Percentiles rank a stretch among this genome's conserved stretches.
Conservation (phyloP, 2,888 invertebrate genomes). For the Spodoptera picta region DNA sequence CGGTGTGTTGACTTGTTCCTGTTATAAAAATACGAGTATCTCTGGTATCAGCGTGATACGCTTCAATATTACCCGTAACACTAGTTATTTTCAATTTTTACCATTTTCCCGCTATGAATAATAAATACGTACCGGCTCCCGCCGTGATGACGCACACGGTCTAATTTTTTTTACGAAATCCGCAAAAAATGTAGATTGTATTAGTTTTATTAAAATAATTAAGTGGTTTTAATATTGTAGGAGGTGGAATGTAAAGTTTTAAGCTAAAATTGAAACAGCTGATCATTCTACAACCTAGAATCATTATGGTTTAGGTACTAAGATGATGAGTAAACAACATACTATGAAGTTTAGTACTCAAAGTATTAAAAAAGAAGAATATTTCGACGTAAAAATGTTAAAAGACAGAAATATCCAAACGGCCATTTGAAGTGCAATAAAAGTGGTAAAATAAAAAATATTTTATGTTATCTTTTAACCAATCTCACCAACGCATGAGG, state of each 20-base stretch:
- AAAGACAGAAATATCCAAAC: constrained; percentile 39
- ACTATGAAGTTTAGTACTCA: too few relatives aligned
- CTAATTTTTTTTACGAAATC: too few relatives aligned
- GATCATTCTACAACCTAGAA: too few relatives aligned
- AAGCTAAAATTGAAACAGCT: too few relatives aligned
- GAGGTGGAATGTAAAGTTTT: too few relatives aligned
- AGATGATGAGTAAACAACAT: too few relatives aligned
- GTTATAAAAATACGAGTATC: constrained; percentile 49
- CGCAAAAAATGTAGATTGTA: too few relatives aligned
- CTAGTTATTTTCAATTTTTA: constrained; percentile 29
- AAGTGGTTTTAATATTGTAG: too few relatives aligned
- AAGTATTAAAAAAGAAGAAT: background rate
- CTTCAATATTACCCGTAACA: constrained; percentile 29
- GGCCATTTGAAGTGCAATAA: constrained; percentile 55
- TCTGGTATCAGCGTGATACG: constrained; percentile 43
- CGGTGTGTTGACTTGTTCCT: constrained; percentile 52
- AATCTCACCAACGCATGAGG: constrained; percentile 48
- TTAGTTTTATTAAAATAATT: too few relatives aligned
- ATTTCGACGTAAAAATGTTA: constrained; percentile 10
- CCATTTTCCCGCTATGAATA: background rate
- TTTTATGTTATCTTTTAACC: constrained; percentile 59
- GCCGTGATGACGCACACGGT: background rate
- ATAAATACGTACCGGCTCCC: background rate
- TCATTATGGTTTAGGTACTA: too few relatives aligned
- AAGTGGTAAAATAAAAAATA: constrained; percentile 58